Evolutionary conservation across 2,888 invertebrate genomes (phyloP).

Genomic region (Nasonovia ribisnigri): DNA sequence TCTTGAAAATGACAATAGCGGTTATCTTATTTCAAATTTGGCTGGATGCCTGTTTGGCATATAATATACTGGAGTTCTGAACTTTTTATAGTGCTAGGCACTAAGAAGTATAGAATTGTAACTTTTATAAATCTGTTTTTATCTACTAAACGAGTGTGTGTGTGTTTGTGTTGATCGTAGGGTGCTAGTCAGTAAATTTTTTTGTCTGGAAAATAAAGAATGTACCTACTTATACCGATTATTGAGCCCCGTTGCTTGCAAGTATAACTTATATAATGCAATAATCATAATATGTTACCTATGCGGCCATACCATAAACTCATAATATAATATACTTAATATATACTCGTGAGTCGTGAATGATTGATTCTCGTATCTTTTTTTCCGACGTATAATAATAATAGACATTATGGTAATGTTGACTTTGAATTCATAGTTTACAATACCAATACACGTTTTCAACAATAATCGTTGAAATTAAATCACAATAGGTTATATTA

Average conservation of each 20-base stretch:
- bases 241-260: neutral
- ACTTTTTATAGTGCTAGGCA: neutral
- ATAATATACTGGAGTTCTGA: neutral
- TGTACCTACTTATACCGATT: neutral
- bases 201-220: neutral
- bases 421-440: neutral
- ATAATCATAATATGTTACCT: neutral
- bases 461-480: conserved; percentile 9
- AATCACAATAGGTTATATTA: neutral
- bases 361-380: neutral
- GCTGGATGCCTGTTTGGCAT: neutral
- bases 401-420: neutral
- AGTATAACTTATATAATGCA: neutral
- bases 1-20: neutral
- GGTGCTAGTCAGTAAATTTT: neutral
- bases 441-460: neutral
- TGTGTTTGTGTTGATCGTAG: neutral
- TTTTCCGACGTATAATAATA: conserved; percentile 39
- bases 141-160: neutral
- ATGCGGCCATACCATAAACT: neutral
- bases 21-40: neutral
- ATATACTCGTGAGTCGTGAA: neutral
- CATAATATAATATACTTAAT: neutral
- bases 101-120: neutral
- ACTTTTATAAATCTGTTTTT: neutral